These are phyloP conservation scores for Heliothis peltigera DNA, from an alignment of 2,888 invertebrate genomes.

Conservation along the genomic window DNA sequence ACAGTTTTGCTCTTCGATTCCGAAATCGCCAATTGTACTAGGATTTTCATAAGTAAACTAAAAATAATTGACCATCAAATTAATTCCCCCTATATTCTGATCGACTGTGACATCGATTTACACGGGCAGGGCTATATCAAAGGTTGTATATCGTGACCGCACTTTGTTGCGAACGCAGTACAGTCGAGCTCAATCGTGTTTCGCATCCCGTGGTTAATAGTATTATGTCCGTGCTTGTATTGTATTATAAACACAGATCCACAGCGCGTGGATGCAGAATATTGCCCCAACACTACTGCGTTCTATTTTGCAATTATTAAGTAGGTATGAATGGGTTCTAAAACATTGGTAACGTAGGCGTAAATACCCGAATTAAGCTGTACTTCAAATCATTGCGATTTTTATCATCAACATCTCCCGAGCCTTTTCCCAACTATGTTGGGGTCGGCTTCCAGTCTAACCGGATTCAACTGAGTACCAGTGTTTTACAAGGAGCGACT, in stretches of 20 bases:
- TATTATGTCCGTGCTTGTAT: slow-evolving; percentile 10
- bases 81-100: background rate
- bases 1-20: too few relatives aligned
- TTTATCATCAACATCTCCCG: too few relatives aligned
- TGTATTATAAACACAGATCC: slow-evolving; percentile 17
- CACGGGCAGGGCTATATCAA: background rate
- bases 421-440: too few relatives aligned
- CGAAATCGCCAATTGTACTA: too few relatives aligned
- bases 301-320: slow-evolving; percentile 4
- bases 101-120: background rate
- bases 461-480: too few relatives aligned
- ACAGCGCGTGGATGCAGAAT: slow-evolving; percentile 15
- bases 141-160: background rate
- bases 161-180: background rate
- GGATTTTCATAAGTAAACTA: too few relatives aligned
- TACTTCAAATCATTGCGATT: slow-evolving; percentile 18
- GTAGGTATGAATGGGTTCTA: slow-evolving; percentile 8
- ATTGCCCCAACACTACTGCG: slow-evolving; percentile 11
- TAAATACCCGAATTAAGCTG: slow-evolving; percentile 14
- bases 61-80: background rate
- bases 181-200: slow-evolving; percentile 1
- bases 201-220: slow-evolving; percentile 2
- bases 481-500: too few relatives aligned
- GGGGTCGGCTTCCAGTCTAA: too few relatives aligned
- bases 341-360: slow-evolving; percentile 14